Base-by-base conservation (phyloP, 2,888 invertebrate species). In the Agrotis ipsilon region DNA sequence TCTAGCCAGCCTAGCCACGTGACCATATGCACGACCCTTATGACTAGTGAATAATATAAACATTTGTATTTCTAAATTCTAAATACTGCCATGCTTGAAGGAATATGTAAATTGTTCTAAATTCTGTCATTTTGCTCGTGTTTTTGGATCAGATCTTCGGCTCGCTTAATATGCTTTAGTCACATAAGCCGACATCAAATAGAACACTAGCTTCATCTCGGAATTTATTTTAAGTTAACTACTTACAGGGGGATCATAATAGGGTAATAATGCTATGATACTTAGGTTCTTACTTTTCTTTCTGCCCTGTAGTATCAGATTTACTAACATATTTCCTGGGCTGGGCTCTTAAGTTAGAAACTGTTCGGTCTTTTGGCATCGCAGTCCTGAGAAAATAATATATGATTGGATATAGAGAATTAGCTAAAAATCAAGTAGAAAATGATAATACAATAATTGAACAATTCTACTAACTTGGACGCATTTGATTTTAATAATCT, bases 241-340 rank as follows among this genome's bases (percentile, higher is more conserved):
- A 6, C 7, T 6, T 32, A 32, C 32, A 32, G 32, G 6, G 32
- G 32, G 32, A 6, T 32, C 32, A 32, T 32, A 27, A 27, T 27
- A 32, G 32, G 32, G 32, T 32, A 7, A 32, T 32, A 32, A 32
- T 32, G 32, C 32, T 32, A 32, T 32, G 7, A 7, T 32, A 32
- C 6, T 1, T 6, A 1, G 39, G 39, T 14, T 32, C 91, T 88
- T 84, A 95, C 96, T 93, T 94, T 67, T 96, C 95, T 84, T 94
- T 96, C 83, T 95, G 95, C 16, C 86, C 84, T 24, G 83, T 82
- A 71, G 83, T 82, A 71, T 74, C 90, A 3, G 87, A 60, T 72
- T 93, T 94, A 76, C 77, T 91, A 9, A 75, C 83, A 77, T 91
- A 93, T 82, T 94, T 94, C 64, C 85, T 88, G 14, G 90, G 82